phyloP scores from a whole-genome alignment of 1,140 invertebrate species.

The Teleogryllus occipitalis region DNA sequence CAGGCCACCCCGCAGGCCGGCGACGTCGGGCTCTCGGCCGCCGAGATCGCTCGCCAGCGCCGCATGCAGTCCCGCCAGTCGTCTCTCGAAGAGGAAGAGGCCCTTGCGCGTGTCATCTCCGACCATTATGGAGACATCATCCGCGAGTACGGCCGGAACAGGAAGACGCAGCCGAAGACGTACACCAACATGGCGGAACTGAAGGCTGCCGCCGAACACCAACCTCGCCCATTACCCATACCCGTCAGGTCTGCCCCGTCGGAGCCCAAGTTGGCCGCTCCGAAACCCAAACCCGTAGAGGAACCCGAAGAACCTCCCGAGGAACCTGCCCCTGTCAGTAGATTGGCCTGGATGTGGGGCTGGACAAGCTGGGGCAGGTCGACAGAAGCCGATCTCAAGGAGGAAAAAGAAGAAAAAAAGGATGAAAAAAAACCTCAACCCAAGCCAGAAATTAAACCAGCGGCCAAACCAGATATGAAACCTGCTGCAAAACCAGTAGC shows the following conservation, averaged over 20 bases:
- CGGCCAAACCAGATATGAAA: too few species aligned
- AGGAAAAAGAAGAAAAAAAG: not conserved
- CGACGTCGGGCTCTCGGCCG: constrained; percentile 22
- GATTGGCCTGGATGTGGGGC: too few species aligned
- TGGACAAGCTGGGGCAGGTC: too few species aligned
- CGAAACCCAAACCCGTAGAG: not conserved
- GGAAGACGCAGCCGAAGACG: constrained; percentile 42
- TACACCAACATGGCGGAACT: constrained; percentile 55
- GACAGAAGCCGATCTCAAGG: too few species aligned
- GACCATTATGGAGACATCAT: constrained; percentile 76
- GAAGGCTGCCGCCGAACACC: constrained; percentile 41
- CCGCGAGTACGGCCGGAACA: constrained; percentile 48
- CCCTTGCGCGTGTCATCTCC: constrained; percentile 59
- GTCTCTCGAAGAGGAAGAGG: constrained; percentile 21
- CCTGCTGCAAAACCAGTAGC: too few species aligned
- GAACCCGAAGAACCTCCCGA: too few species aligned
- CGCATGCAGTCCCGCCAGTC: not conserved
- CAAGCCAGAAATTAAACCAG: not conserved
- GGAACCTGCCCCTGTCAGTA: too few species aligned
- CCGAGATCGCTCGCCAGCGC: constrained; percentile 25
- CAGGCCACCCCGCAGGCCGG: constrained; percentile 8
- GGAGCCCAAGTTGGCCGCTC: not conserved
- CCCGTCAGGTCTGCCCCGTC: not conserved
- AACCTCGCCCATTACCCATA: not conserved
- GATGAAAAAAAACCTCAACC: not conserved